Conservation (phyloP, 1,140 invertebrate species). For the Zophobas atratus region DNA sequence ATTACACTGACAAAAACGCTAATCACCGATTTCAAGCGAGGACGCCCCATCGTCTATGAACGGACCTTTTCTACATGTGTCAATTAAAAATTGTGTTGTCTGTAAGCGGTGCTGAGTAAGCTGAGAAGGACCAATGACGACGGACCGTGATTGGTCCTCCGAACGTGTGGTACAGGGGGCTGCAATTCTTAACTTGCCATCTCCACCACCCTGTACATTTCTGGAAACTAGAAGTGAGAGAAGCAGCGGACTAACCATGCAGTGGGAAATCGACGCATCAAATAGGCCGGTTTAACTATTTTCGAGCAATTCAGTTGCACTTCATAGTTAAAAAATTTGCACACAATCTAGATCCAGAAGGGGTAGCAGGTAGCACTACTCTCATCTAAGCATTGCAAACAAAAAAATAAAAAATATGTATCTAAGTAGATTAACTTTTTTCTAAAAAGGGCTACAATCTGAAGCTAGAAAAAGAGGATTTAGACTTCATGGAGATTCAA, state of each 20-base stretch:
- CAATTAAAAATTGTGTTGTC: constrained; percentile 41
- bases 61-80: constrained; percentile 22
- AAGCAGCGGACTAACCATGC: not conserved
- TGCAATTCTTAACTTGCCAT: constrained; percentile 29
- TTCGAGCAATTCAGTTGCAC: too few species aligned
- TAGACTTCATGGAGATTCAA: too few species aligned
- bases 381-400: too few species aligned
- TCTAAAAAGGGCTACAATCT: too few species aligned
- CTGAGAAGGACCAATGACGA: not conserved
- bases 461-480: too few species aligned
- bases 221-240: not conserved
- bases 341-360: too few species aligned
- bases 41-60: constrained; percentile 17
- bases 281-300: too few species aligned
- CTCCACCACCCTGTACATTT: constrained; percentile 26
- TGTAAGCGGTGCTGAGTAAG: constrained; percentile 13
- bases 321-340: too few species aligned
- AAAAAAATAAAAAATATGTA: too few species aligned
- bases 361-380: too few species aligned
- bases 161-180: constrained; percentile 21
- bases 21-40: not conserved
- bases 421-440: too few species aligned
- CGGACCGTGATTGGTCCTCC: not conserved
- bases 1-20: constrained; percentile 3
- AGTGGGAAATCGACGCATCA: not conserved